A percentile compares a stretch with the other conserved stretches of the same genome.
Evolutionary conservation across 2,797 vertebrate species (phyloP).

Genomic region (Hipposideros larvatus): DNA sequence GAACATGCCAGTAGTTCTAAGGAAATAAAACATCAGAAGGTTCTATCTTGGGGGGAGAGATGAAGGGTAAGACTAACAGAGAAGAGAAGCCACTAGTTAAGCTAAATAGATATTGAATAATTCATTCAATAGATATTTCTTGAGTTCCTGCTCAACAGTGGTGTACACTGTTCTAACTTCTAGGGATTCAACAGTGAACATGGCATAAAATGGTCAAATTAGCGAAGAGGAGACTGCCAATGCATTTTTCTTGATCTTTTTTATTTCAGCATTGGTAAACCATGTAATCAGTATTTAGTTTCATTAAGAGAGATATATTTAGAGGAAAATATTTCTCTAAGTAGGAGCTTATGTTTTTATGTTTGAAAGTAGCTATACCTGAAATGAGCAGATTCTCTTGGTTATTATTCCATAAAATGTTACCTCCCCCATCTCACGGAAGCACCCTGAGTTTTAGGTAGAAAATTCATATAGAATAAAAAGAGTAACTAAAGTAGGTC

Average conservation of each 20-base stretch:
- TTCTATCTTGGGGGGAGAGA: neutral
- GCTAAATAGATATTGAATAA: neutral
- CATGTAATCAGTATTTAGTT: neutral
- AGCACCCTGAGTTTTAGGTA: neutral
- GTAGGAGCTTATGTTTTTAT: neutral
- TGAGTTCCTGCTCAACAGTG: neutral
- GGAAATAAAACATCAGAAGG: neutral
- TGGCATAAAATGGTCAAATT: neutral
- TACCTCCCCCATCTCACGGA: neutral
- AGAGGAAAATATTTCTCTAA: neutral
- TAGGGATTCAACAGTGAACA: neutral
- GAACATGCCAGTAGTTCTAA: neutral
- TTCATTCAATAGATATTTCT: neutral
- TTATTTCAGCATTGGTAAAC: neutral
- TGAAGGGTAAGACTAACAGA: neutral
- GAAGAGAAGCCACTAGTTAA: neutral
- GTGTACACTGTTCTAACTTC: neutral
- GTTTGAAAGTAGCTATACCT: neutral
- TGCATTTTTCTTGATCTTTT: neutral
- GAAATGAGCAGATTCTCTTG: neutral
- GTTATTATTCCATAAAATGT: constrained; percentile 17
- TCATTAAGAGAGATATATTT: constrained; percentile 12
- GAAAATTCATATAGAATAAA: neutral
- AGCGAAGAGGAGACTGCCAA: neutral
- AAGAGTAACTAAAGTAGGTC: neutral